phyloP scores from a whole-genome alignment of 1,140 invertebrate species.

The Heterodera carotae region DNA sequence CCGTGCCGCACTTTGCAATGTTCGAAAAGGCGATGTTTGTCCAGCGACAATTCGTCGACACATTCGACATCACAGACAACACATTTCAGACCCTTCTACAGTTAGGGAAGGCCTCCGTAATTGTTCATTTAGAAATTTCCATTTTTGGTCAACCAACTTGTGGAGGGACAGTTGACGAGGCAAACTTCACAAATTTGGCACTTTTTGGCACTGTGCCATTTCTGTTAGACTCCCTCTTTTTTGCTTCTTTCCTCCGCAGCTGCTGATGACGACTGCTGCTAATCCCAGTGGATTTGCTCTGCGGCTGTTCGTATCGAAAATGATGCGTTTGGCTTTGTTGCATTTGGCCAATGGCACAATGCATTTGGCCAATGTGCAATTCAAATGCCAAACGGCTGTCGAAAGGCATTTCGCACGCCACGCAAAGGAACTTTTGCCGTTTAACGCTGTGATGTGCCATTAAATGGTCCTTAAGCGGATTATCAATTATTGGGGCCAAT shows the following conservation, averaged over 20 bases:
- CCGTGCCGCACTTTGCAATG: constrained; percentile 52
- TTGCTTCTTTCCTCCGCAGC: background rate
- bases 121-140: background rate
- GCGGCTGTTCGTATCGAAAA: background rate
- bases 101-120: background rate
- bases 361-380: background rate
- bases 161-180: constrained; percentile 1
- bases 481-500: background rate
- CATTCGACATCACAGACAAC: constrained; percentile 52
- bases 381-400: background rate
- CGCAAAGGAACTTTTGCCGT: background rate
- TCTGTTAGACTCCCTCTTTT: constrained; percentile 6
- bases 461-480: background rate
- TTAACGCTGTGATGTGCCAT: background rate
- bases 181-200: constrained; percentile 1
- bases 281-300: no score
- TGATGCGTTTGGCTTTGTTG: background rate
- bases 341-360: background rate
- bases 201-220: background rate
- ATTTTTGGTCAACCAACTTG: background rate
- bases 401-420: background rate
- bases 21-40: constrained; percentile 45
- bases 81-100: constrained; percentile 41
- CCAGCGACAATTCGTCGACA: constrained; percentile 42
- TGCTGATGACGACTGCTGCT: no score